Evolutionary conservation across 1,140 invertebrate species (phyloP).

Genomic region (Drosophila ficusphila): DNA sequence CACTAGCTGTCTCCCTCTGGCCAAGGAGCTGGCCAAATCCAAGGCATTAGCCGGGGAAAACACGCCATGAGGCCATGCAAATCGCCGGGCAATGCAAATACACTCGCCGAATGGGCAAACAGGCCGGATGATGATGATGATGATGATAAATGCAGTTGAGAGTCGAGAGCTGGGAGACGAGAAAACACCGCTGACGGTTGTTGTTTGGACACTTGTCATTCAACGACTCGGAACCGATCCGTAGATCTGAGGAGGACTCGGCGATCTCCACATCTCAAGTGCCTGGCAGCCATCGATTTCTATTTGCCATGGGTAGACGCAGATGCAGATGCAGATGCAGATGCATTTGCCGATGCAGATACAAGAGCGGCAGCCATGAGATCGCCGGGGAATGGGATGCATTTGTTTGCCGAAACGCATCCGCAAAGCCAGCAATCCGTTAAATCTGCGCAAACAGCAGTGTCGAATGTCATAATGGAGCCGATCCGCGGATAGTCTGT

Average conservation of each 20-base stretch:
- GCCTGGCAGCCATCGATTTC: constrained; percentile 69
- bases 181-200: constrained; percentile 61
- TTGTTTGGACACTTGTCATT: constrained; percentile 72
- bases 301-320: constrained; percentile 69
- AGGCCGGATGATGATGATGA: constrained; percentile 69
- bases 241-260: constrained; percentile 22
- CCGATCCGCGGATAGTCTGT: background rate
- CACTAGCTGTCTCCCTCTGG: background rate
- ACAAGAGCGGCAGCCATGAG: constrained; percentile 21
- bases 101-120: constrained; percentile 64
- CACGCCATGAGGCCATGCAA: constrained; percentile 59
- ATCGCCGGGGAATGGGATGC: constrained; percentile 18
- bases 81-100: constrained; percentile 52
- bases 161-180: constrained; percentile 12
- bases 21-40: constrained; percentile 18
- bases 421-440: constrained; percentile 75
- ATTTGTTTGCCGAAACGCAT: constrained; percentile 59
- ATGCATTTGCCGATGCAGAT: constrained; percentile 42
- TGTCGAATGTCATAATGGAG: constrained; percentile 73
- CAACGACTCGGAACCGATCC: constrained; percentile 71
- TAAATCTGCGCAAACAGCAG: constrained; percentile 80
- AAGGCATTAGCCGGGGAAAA: constrained; percentile 56
- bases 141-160: constrained; percentile 51
- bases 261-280: constrained; percentile 23
- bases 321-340: constrained; percentile 36